A percentile compares a stretch with the other conserved stretches of the same genome.
Conservation (phyloP, 2,888 invertebrate genomes). For the Colletes collaris region DNA sequence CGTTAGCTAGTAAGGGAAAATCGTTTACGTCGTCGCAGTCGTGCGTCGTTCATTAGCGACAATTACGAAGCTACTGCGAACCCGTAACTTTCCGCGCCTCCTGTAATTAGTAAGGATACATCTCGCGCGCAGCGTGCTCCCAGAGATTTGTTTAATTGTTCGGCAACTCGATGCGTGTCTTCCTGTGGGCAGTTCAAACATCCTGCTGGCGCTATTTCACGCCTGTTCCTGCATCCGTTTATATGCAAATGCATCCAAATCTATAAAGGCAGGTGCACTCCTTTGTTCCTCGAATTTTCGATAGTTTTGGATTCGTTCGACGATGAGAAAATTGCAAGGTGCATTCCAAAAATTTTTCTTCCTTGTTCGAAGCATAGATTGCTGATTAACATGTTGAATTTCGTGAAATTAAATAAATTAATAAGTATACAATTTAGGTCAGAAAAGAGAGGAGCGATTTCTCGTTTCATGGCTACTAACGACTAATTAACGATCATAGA, state of each 20-base stretch:
- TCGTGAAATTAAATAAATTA: too few relatives aligned
- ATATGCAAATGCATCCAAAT: not conserved
- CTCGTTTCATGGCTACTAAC: too few relatives aligned
- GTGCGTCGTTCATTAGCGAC: slow-evolving; percentile 52
- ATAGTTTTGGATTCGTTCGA: too few relatives aligned
- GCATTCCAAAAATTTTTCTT: too few relatives aligned
- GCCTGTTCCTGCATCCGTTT: not conserved
- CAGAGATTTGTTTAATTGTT: slow-evolving; percentile 56
- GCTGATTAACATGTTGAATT: too few relatives aligned
- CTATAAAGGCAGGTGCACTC: not conserved
- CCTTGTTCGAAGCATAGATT: too few relatives aligned
- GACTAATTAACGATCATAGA: too few relatives aligned
- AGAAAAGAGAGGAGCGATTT: too few relatives aligned
- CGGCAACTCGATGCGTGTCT: slow-evolving; percentile 21
- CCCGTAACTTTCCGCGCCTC: slow-evolving; percentile 51
- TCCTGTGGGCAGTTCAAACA: not conserved
- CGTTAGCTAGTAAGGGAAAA: slow-evolving; percentile 2
- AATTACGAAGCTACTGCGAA: slow-evolving; percentile 47
- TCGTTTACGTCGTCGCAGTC: slow-evolving; percentile 34
- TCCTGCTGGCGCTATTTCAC: slow-evolving; percentile 7
- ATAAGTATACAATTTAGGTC: too few relatives aligned
- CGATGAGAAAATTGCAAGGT: too few relatives aligned
- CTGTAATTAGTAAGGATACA: slow-evolving; percentile 51
- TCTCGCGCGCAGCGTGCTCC: slow-evolving; percentile 21
- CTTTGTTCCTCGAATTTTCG: too few relatives aligned